Evolutionary conservation across 2,888 invertebrate species (phyloP), one percentile per base, ranked within the genome.

Genomic region (Epistrophe eligans): DNA sequence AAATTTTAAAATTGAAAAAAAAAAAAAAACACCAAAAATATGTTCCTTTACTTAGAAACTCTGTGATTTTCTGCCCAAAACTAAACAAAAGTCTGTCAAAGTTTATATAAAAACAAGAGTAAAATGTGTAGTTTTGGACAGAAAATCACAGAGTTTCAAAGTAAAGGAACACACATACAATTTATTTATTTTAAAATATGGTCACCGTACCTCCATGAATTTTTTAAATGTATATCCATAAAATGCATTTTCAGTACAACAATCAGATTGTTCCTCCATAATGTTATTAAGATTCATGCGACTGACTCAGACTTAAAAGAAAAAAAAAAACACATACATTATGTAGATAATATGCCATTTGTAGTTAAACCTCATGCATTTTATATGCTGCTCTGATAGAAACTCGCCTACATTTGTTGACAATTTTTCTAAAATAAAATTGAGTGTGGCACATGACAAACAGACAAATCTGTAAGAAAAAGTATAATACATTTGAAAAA

Each of bases 391-490:
- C 55, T 1, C 28, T 55, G 15, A 15, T 19, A 50, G 7, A 15
- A 38, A 28, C 70, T 70, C 43, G 24, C 70, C 70, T 55, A 70
- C 55, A 50, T 55, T 40, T n/a, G 24, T 40, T 55, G 52, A 40
- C 38, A 52, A 13, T 67, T 55, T 70, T 50, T 55, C 19, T 50
- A 15, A 48, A 48, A 66, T 66, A 19, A 67, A 19, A 50, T 64
- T n/a, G 24, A 48, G 48, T 67, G 67, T 50, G 19, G 28, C 35
- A 70, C 38, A 55, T 55, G 70, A 55, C 40, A 70, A n/a, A 24
- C 38, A 55, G 40, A 38, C 52, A 70, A 70, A 52, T 70, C 55
- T 40, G 4, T 40, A 24, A 40, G 6, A 70, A n/a, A 40, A 38
- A 40, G 40, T 55, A 28, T 43, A 55, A 55, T 43, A 70, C 24